phyloP scores from a whole-genome alignment of 1,140 invertebrate species.

The Ooceraea biroi region DNA sequence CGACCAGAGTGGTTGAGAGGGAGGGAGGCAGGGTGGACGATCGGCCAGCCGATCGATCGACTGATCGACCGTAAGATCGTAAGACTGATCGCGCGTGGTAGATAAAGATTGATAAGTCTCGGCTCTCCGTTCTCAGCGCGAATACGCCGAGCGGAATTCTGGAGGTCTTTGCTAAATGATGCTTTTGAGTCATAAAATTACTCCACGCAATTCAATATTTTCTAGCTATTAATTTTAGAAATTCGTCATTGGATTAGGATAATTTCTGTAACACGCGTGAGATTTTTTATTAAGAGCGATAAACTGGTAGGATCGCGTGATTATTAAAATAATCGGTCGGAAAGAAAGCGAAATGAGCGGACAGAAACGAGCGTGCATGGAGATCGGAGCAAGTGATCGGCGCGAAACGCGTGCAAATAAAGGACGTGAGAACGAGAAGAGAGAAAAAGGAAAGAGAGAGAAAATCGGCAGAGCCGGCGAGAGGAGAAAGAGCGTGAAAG shows the following conservation, averaged over 20 bases:
- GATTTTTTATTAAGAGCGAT: background rate
- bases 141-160: background rate
- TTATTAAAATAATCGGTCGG: background rate
- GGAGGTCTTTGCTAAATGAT: too few relatives aligned
- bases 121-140: background rate
- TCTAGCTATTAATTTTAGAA: too few relatives aligned
- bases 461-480: background rate
- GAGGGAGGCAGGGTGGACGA: background rate
- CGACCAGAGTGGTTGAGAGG: background rate
- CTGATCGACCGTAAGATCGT: background rate
- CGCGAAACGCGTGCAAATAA: conserved; percentile 53
- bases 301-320: conserved; percentile 27
- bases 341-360: conserved; percentile 39
- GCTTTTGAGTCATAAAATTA: conserved; percentile 3
- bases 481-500: background rate
- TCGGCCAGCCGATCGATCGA: conserved; percentile 5
- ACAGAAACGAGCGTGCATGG: background rate
- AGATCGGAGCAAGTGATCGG: conserved; percentile 27
- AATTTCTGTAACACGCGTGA: background rate
- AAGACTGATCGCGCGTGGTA: conserved; percentile 11
- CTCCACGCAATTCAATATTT: background rate
- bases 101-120: conserved; percentile 40
- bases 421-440: conserved; percentile 48
- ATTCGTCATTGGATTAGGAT: background rate
- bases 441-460: background rate